Evolutionary conservation across 2,888 invertebrate genomes (phyloP).

Genomic region (Macrophya alboannulata): DNA sequence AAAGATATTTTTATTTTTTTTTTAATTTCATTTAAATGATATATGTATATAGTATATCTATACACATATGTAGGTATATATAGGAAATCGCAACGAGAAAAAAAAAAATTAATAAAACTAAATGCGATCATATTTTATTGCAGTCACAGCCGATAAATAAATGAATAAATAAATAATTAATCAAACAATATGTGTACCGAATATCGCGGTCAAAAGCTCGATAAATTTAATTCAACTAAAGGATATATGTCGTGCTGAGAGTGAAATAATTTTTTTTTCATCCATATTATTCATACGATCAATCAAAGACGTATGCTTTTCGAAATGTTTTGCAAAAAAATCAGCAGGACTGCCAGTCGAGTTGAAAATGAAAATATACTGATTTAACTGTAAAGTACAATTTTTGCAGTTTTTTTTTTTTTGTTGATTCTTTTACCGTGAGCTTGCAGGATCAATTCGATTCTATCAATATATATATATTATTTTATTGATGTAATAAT

Average conservation of each 20-base stretch:
- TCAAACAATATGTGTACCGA: constrained; percentile 42
- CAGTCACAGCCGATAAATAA: constrained; percentile 38
- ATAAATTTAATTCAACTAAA: not conserved
- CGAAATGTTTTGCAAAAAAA: not conserved
- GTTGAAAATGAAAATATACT: not conserved
- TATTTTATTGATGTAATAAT: not conserved
- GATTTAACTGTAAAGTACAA: not conserved
- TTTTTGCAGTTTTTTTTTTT: not conserved
- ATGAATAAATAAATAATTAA: not conserved
- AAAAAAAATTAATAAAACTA: not conserved
- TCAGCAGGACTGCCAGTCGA: constrained; percentile 7
- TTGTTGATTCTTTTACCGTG: not conserved
- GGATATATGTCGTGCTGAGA: not conserved
- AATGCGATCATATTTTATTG: constrained; percentile 4
- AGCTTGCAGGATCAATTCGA: not conserved
- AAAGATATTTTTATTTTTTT: not conserved
- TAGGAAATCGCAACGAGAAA: not conserved
- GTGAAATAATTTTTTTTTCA: not conserved
- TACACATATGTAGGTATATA: not conserved
- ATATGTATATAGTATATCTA: not conserved
- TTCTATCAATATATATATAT: no score
- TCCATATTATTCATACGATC: not conserved
- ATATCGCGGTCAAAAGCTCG: constrained; percentile 18
- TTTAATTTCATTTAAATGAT: not conserved
- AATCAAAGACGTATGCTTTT: not conserved